Evolutionary conservation across 2,797 vertebrate species (phyloP), one percentile per base, ranked within the genome.

Genomic region (Chaetodon trifasciatus): DNA sequence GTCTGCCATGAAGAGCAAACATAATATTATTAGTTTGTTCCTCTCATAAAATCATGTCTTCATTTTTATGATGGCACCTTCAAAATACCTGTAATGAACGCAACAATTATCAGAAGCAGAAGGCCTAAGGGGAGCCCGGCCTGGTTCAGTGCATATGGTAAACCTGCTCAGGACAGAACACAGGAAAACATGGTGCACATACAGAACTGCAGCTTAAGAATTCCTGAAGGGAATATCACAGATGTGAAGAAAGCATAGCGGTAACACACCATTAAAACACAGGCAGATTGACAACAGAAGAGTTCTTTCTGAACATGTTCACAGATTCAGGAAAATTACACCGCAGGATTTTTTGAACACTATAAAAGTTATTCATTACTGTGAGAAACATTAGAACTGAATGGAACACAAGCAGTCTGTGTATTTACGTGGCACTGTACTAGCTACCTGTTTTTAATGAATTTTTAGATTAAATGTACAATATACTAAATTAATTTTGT

Each of bases 51-150:
- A 46, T 28, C 2, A 65, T 11, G 2, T 9, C 11, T 74, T 9
- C 5, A 39, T 57, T 28, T 28, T 44, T 5, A 37, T 21, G 16
- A 40, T 44, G 13, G n/a, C 15, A 73, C 1, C 2, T 56, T 57
- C 4, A 1, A 4, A 3, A n/a, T 1, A 52, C 96, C 96, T 95
- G 98, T 98, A 81, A 98, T 95, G 73, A 93, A 96, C 0, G 95
- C 97, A 84, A 99, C 97, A 69, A 93, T 86, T 67, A 97, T 58
- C 79, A 99, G 92, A 77, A 99, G 96, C 66, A 99, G 81, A 55
- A 99, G 82, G 77, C 98, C 98, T 39, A 98, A 84, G n/a, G 97
- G 97, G 80, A 99, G 96, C 35, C 98, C 98, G 65, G 98, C 97
- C 92, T 98, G 96, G 88, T 96, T 97, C 95, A 99, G 89, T 2